Evolutionary conservation across 30 jellyfish, hydroid and myxozoan species (phyloP).

Genomic region (Sanderia malayensis): DNA sequence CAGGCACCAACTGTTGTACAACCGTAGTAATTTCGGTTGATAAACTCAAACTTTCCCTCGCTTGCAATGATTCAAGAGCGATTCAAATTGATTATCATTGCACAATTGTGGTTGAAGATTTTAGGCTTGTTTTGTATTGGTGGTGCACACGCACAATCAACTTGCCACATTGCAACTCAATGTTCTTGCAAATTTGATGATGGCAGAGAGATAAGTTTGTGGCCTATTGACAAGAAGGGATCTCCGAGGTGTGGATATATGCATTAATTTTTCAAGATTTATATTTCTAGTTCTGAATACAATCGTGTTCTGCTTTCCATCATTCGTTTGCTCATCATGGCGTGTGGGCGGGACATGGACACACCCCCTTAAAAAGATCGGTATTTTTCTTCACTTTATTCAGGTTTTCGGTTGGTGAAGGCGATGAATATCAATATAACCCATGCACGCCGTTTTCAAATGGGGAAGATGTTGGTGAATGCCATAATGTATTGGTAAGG

Average conservation of each 20-base stretch:
- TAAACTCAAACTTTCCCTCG: background rate
- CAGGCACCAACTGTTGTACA: too few relatives aligned
- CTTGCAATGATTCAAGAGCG: background rate
- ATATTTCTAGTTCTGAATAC: too few relatives aligned
- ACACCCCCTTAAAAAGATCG: too few relatives aligned
- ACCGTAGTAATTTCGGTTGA: too few relatives aligned
- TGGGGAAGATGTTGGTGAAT: constrained; percentile 9
- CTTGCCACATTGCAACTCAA: constrained; percentile 7
- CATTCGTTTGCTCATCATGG: too few relatives aligned
- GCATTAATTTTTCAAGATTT: too few relatives aligned
- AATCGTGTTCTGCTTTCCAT: too few relatives aligned
- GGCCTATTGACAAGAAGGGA: constrained; percentile 44
- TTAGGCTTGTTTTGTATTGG: too few relatives aligned
- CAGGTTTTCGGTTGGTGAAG: constrained; percentile 2
- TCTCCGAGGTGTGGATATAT: constrained; percentile 30
- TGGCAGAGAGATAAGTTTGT: constrained; percentile 35
- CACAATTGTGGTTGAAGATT: background rate
- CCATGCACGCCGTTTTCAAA: constrained; percentile 58
- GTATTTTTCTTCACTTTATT: background rate
- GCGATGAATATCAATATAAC: constrained; percentile 17
- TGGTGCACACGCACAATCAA: background rate
- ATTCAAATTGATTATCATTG: background rate
- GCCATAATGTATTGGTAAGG: constrained; percentile 45
- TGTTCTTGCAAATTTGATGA: constrained; percentile 57
- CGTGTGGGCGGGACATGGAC: too few relatives aligned